phyloP scores from a whole-genome alignment of 2,888 invertebrate genomes.

The Campoplex capitator region DNA sequence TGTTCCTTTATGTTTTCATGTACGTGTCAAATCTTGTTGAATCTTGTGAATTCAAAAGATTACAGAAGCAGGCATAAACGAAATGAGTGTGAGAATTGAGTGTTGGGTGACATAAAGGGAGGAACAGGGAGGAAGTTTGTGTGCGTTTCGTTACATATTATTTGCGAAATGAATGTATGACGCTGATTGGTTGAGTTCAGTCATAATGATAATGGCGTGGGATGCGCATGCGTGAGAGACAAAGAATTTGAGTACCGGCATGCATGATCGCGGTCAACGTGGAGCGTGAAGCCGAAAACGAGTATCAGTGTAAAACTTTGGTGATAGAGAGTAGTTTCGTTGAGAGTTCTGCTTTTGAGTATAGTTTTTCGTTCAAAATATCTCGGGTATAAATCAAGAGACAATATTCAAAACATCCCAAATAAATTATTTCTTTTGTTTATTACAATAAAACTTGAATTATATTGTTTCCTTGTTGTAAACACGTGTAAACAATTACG shows the following conservation, averaged over 20 bases:
- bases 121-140: too few relatives aligned
- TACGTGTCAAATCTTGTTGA: too few relatives aligned
- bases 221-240: neutral
- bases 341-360: neutral
- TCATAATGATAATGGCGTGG: neutral
- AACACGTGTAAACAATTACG: neutral
- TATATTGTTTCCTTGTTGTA: neutral
- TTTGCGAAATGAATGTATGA: neutral
- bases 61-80: too few relatives aligned
- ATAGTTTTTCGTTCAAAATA: neutral
- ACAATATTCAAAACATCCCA: too few relatives aligned
- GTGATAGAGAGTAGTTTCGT: neutral
- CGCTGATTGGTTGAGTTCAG: neutral
- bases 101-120: too few relatives aligned
- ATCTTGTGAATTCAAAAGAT: too few relatives aligned
- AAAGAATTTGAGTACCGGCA: neutral
- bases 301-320: neutral
- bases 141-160: too few relatives aligned
- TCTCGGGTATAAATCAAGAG: neutral
- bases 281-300: neutral
- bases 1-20: too few relatives aligned
- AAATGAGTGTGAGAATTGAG: too few relatives aligned
- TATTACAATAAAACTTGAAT: neutral
- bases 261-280: neutral
- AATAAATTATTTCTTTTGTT: neutral